Conservation (phyloP, 2,888 invertebrate genomes). For the Sesia apiformis region DNA sequence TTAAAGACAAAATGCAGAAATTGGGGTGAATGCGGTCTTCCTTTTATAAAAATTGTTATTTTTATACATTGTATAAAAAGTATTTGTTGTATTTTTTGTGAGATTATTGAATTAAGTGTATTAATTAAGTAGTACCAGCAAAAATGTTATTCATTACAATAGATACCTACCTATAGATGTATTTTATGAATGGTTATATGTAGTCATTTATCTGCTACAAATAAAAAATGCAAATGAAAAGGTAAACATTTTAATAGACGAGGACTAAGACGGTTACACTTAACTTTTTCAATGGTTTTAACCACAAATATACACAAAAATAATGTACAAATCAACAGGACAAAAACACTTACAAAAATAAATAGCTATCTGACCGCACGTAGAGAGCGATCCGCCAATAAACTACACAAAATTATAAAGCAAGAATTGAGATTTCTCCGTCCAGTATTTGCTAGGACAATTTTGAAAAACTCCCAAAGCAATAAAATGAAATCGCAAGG, state of each 20-base stretch:
- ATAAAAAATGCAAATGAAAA: conserved; percentile 9
- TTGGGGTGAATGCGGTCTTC: no score
- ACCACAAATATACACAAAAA: conserved; percentile 18
- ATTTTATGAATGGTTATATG: no score
- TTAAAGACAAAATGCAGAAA: no score
- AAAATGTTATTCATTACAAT: no score
- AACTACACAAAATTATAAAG: conserved; percentile 10
- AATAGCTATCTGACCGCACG: conserved; percentile 26
- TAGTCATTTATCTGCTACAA: neutral
- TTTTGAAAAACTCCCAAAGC: conserved; percentile 23
- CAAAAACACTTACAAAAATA: conserved; percentile 55
- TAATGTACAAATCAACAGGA: conserved; percentile 29
- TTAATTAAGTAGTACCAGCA: no score
- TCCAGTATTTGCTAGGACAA: conserved; percentile 44
- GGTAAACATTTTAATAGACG: conserved; percentile 39
- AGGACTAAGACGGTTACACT: conserved; percentile 37
- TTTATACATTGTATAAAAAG: no score
- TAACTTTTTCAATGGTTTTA: conserved; percentile 40
- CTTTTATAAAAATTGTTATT: no score
- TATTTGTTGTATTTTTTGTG: no score
- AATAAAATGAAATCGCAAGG: conserved; percentile 36
- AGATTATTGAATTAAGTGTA: no score
- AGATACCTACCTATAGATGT: no score
- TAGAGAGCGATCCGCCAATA: conserved; percentile 20
- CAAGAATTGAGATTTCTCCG: conserved; percentile 24